A percentile compares a stretch with the other conserved stretches of the same genome.
Evolutionary conservation across 2,113 vertebrate genomes (phyloP).

Genomic region (Rissa tridactyla): DNA sequence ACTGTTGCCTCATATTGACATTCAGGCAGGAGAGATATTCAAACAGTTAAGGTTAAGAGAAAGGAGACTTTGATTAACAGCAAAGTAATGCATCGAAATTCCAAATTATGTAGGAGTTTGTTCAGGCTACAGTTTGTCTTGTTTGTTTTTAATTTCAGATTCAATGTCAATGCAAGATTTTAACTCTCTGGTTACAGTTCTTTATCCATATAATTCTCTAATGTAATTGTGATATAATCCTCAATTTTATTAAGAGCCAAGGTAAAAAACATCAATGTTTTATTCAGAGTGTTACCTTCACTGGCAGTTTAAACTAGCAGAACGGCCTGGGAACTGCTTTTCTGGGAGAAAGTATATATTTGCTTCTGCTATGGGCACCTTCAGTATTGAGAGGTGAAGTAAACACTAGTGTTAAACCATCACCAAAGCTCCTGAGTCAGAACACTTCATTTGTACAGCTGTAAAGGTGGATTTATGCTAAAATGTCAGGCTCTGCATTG

Average conservation of each 20-base stretch:
- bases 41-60: conserved; percentile 46
- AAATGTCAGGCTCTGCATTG: neutral
- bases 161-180: conserved; percentile 43
- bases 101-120: conserved; percentile 48
- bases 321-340: neutral
- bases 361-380: neutral
- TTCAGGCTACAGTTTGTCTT: conserved; percentile 3
- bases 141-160: conserved; percentile 59
- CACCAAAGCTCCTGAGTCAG: neutral
- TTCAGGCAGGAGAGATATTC: conserved; percentile 40
- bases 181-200: conserved; percentile 39
- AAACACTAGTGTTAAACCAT: neutral
- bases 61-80: conserved; percentile 68
- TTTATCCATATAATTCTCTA: conserved; percentile 10
- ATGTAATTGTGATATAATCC: conserved; percentile 25
- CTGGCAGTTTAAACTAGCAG: neutral
- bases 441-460: neutral
- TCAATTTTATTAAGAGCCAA: neutral
- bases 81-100: conserved; percentile 40
- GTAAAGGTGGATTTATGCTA: neutral
- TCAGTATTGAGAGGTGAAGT: neutral
- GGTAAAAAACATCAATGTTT: neutral
- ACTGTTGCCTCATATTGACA: conserved; percentile 45
- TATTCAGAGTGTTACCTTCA: neutral
- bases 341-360: neutral